Evolutionary conservation across 2,888 invertebrate genomes (phyloP).

Genomic region (Callosobruchus maculatus): DNA sequence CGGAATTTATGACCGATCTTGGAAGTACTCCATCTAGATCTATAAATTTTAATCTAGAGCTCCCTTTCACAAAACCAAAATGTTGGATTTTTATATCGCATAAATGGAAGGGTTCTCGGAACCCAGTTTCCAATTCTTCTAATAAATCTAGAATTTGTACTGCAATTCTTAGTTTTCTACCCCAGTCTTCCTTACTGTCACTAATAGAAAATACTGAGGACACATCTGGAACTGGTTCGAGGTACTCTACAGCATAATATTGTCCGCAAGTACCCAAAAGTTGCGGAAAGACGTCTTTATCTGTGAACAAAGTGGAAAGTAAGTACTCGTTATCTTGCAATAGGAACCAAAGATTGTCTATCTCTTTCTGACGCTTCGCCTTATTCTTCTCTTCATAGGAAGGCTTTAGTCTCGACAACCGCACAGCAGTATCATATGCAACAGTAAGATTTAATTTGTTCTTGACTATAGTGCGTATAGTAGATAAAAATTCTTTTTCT

Average conservation of each 20-base stretch:
- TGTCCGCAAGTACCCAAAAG: constrained; percentile 58
- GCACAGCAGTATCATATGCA: constrained; percentile 50
- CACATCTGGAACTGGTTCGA: constrained; percentile 55
- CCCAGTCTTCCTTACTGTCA: constrained; percentile 57
- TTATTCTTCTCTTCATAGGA: constrained; percentile 47
- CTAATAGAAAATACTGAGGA: constrained; percentile 53
- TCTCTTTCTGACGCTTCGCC: constrained; percentile 50
- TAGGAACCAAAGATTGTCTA: constrained; percentile 62
- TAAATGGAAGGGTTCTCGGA: constrained; percentile 60
- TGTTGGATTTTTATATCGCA: constrained; percentile 68
- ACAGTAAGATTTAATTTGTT: constrained; percentile 56
- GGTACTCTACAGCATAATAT: constrained; percentile 63
- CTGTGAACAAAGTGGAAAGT: constrained; percentile 56
- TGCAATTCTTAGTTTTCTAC: constrained; percentile 54
- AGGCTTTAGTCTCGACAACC: constrained; percentile 50
- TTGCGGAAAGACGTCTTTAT: constrained; percentile 61
- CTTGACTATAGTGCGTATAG: constrained; percentile 53
- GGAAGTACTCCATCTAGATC: constrained; percentile 64
- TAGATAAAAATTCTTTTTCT: constrained; percentile 53
- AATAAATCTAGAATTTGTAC: constrained; percentile 61
- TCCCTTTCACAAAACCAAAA: constrained; percentile 56
- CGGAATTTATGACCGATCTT: constrained; percentile 51
- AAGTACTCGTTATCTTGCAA: constrained; percentile 67
- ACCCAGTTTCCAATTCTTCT: constrained; percentile 56
- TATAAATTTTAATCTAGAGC: constrained; percentile 57